A percentile compares a stretch with the other conserved stretches of the same genome.
Evolutionary conservation across 2,113 vertebrate species (phyloP).

Genomic region (Cavia aperea): DNA sequence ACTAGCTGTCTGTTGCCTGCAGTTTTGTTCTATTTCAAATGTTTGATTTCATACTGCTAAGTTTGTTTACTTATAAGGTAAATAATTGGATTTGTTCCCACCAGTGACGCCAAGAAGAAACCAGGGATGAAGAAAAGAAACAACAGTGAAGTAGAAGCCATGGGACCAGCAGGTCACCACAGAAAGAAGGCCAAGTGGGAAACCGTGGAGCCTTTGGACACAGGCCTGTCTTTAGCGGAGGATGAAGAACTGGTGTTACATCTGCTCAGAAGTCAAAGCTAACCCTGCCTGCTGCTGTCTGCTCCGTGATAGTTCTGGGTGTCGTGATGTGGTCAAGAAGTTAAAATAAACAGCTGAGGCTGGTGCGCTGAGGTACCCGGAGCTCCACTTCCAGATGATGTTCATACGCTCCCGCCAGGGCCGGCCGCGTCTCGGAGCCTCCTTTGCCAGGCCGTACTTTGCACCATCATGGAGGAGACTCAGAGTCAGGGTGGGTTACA

Average conservation of each 20-base stretch:
- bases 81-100: constrained; percentile 74
- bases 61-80: constrained; percentile 70
- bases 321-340: constrained; percentile 47
- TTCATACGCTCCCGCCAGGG: constrained; percentile 16
- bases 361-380: constrained; percentile 27
- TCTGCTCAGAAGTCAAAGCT: constrained; percentile 80
- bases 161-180: constrained; percentile 25
- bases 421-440: neutral
- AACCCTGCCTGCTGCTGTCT: constrained; percentile 47
- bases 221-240: constrained; percentile 86
- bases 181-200: constrained; percentile 77
- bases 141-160: constrained; percentile 60
- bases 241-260: constrained; percentile 87
- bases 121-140: constrained; percentile 73
- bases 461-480: neutral
- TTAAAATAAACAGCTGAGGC: neutral
- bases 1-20: neutral
- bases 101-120: constrained; percentile 73
- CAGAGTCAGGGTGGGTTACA: neutral
- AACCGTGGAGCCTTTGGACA: constrained; percentile 78
- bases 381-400: neutral
- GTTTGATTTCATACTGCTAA: constrained; percentile 65
- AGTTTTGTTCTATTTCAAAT: constrained; percentile 48
- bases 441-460: neutral
- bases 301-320: constrained; percentile 18